These are phyloP conservation scores for Gavialis gangeticus DNA, from an alignment of 2,113 vertebrate species.

Conservation along the genomic window DNA sequence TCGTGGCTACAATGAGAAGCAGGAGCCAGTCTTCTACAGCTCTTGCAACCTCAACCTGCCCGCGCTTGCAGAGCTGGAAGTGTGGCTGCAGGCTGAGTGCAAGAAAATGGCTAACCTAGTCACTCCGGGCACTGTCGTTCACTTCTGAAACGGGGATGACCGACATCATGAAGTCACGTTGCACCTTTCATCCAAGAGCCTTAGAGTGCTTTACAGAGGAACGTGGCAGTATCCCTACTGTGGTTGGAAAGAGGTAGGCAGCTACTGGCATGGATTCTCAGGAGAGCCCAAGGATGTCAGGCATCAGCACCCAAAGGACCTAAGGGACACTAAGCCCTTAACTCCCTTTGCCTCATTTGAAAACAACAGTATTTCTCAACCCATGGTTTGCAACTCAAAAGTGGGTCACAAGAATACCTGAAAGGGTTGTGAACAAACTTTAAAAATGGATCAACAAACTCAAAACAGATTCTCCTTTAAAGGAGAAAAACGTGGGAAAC, in stretches of 20 bases:
- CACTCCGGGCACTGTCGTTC: not conserved
- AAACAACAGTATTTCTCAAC: too few relatives aligned
- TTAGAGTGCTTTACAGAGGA: not conserved
- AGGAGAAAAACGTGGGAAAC: too few relatives aligned
- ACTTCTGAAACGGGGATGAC: not conserved
- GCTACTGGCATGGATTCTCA: not conserved
- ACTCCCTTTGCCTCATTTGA: too few relatives aligned
- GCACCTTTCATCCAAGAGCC: too few relatives aligned
- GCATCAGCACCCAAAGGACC: not conserved
- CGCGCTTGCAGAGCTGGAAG: not conserved
- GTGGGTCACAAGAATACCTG: too few relatives aligned
- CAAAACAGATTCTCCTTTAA: too few relatives aligned
- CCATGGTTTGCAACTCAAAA: too few relatives aligned
- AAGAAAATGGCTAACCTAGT: not conserved
- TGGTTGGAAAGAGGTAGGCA: not conserved
- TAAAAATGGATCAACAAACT: too few relatives aligned
- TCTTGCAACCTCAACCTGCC: not conserved
- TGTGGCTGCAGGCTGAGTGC: not conserved
- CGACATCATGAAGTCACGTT: too few relatives aligned
- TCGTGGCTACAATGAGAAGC: accelerated
- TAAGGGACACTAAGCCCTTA: too few relatives aligned
- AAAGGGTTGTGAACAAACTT: too few relatives aligned
- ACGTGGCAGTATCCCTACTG: not conserved
- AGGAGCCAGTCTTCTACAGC: not conserved
- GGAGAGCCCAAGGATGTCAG: not conserved